Evolutionary conservation across 2,113 vertebrate genomes (phyloP).

Genomic region (Leucosticte australis): DNA sequence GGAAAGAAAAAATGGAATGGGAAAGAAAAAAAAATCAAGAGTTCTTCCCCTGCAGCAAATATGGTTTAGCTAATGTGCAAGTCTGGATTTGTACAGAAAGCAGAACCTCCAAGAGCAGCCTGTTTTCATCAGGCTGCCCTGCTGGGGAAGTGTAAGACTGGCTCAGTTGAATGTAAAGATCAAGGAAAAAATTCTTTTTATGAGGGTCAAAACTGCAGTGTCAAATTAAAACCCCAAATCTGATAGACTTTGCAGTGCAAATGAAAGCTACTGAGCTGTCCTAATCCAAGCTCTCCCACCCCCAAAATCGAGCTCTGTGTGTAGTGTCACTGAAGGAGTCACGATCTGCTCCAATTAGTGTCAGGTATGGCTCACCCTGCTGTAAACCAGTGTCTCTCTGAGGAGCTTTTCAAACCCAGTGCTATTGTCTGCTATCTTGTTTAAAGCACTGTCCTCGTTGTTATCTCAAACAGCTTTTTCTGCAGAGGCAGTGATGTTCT

Average conservation of each 20-base stretch:
- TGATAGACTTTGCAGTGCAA: not conserved
- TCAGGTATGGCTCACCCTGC: not conserved
- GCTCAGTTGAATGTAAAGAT: not conserved
- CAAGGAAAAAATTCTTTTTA: not conserved
- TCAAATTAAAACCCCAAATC: not conserved
- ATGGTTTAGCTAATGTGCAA: not conserved
- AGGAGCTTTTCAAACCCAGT: not conserved
- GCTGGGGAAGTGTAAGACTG: not conserved
- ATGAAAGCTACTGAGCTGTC: not conserved
- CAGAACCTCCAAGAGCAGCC: not conserved
- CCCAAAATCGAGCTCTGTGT: not conserved
- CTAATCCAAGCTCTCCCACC: not conserved
- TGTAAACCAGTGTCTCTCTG: not conserved
- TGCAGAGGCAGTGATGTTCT: not conserved
- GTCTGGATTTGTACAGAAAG: constrained; percentile 18
- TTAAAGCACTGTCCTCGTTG: not conserved
- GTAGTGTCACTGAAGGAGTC: not conserved
- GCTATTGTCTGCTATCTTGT: not conserved
- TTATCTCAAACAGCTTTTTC: not conserved
- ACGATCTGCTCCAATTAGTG: not conserved
- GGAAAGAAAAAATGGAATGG: not conserved
- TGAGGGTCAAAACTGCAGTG: not conserved
- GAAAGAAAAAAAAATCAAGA: not conserved
- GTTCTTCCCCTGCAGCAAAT: not conserved
- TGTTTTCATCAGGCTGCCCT: not conserved